Evolutionary conservation across 1,140 invertebrate genomes (phyloP).

Genomic region (Wasmannia auropunctata): DNA sequence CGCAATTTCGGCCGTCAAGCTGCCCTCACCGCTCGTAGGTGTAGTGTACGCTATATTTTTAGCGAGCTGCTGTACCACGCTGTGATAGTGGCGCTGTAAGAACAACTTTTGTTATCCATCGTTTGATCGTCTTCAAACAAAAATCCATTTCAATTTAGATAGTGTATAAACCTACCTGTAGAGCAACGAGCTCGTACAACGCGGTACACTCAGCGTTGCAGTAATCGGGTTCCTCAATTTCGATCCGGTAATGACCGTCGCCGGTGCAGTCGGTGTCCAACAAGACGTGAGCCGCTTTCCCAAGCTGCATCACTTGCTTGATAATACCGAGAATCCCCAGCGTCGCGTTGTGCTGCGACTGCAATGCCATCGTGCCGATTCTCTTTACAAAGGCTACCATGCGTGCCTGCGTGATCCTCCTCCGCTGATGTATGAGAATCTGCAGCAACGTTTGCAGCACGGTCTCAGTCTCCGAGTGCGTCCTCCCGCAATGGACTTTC

Average conservation of each 20-base stretch:
- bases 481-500: slow-evolving; percentile 66
- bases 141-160: background rate
- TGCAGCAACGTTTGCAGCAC: slow-evolving; percentile 89
- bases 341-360: slow-evolving; percentile 90
- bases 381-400: slow-evolving; percentile 95
- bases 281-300: slow-evolving; percentile 87
- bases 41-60: slow-evolving; percentile 87
- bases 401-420: slow-evolving; percentile 91
- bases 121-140: background rate
- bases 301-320: slow-evolving; percentile 91
- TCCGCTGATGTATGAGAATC: slow-evolving; percentile 90
- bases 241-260: slow-evolving; percentile 92
- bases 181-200: slow-evolving; percentile 90
- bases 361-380: slow-evolving; percentile 88
- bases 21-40: slow-evolving; percentile 86
- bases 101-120: slow-evolving; percentile 5
- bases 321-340: slow-evolving; percentile 89
- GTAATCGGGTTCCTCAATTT: slow-evolving; percentile 95
- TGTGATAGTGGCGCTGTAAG: slow-evolving; percentile 90
- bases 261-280: slow-evolving; percentile 91
- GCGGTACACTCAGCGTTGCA: slow-evolving; percentile 92
- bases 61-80: slow-evolving; percentile 87
- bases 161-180: slow-evolving; percentile 86
- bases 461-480: slow-evolving; percentile 86
- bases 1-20: slow-evolving; percentile 86